phyloP scores from a whole-genome alignment of 2,113 vertebrate genomes.

The Smithornis capensis region DNA sequence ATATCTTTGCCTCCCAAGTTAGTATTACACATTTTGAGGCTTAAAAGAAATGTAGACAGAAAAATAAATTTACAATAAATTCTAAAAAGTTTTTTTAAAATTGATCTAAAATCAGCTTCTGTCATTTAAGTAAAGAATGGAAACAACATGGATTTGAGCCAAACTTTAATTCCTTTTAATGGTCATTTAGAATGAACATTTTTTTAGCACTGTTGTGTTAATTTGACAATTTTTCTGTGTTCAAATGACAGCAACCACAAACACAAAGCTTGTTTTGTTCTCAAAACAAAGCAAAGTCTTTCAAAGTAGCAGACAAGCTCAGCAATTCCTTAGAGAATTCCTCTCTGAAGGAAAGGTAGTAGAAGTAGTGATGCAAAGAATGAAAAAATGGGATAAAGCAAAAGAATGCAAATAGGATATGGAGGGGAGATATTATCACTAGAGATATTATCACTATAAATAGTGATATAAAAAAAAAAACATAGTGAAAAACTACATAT shows the following conservation, averaged over 20 bases:
- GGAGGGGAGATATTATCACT: background rate
- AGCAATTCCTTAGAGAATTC: background rate
- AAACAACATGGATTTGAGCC: background rate
- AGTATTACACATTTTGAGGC: background rate
- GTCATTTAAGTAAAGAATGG: background rate
- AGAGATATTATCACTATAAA: too few species aligned
- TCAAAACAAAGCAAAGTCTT: conserved; percentile 5
- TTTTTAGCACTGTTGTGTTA: background rate
- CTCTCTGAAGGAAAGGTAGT: background rate
- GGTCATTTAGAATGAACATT: background rate
- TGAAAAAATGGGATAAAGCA: background rate
- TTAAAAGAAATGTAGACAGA: background rate
- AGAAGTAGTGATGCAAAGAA: background rate
- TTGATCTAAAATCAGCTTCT: background rate
- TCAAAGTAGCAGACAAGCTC: background rate
- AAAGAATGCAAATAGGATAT: background rate
- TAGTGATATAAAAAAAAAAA: background rate
- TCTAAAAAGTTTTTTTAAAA: background rate
- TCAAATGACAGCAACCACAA: background rate
- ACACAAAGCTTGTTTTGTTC: background rate
- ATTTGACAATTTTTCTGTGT: background rate
- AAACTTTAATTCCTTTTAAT: background rate
- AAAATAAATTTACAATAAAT: background rate
- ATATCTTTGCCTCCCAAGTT: background rate
- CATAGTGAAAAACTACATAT: background rate